These are phyloP conservation scores for Botia almorhae DNA, from an alignment of 2,797 vertebrate genomes.

Conservation along the genomic window DNA sequence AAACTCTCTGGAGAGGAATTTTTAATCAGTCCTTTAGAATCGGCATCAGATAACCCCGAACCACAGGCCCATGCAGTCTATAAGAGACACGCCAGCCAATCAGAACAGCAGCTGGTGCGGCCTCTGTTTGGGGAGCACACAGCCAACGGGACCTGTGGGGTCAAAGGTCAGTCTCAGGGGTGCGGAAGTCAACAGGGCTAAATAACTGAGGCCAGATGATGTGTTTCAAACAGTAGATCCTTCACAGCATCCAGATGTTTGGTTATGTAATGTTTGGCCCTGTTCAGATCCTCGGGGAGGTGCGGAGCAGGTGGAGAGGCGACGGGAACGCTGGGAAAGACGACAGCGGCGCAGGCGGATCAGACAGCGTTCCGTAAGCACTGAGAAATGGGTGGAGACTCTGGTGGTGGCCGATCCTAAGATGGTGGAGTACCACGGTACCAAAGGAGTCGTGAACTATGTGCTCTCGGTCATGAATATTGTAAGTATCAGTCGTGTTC, in stretches of 20 bases:
- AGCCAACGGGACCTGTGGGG: conserved; percentile 76
- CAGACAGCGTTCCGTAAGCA: conserved; percentile 87
- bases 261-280: background rate
- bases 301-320: conserved; percentile 69
- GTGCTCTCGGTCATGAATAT: conserved; percentile 97
- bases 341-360: conserved; percentile 74
- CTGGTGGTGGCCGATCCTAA: conserved; percentile 95
- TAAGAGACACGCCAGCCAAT: conserved; percentile 75
- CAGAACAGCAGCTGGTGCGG: conserved; percentile 54
- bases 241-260: background rate
- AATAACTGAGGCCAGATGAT: background rate
- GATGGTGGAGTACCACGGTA: conserved; percentile 94
- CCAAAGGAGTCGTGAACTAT: conserved; percentile 85
- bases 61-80: conserved; percentile 89
- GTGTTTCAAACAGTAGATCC: background rate
- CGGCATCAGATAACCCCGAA: conserved; percentile 47
- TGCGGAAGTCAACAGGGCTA: background rate
- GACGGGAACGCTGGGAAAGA: conserved; percentile 84
- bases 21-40: conserved; percentile 88
- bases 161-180: conserved; percentile 75
- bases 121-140: conserved; percentile 61
- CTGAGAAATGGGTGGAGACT: conserved; percentile 96
- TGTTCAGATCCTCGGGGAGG: conserved; percentile 69
- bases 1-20: conserved; percentile 87
- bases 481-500: conserved; percentile 76